Percentiles rank a stretch among this genome's conserved stretches.
phyloP scores from a whole-genome alignment of 2,113 vertebrate genomes.

The Porphyrio hochstetteri region DNA sequence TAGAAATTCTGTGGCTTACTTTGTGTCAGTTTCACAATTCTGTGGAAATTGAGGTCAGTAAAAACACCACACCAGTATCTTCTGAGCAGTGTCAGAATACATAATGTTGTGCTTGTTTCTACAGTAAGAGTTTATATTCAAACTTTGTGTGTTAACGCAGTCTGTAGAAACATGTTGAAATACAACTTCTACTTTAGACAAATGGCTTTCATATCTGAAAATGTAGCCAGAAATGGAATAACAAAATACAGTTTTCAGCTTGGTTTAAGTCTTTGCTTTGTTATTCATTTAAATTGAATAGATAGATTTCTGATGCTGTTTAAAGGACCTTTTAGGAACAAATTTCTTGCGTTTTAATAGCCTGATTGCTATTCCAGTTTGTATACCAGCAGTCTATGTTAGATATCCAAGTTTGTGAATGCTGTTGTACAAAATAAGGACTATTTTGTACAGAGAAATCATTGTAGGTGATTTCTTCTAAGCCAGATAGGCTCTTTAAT shows the following conservation, averaged over 20 bases:
- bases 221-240: neutral
- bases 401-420: neutral
- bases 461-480: neutral
- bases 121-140: neutral
- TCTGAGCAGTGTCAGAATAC: neutral
- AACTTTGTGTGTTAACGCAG: neutral
- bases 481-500: neutral
- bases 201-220: neutral
- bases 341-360: neutral
- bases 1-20: constrained; percentile 95
- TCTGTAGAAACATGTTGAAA: neutral
- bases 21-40: constrained; percentile 95
- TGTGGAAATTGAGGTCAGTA: constrained; percentile 92
- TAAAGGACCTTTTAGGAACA: neutral
- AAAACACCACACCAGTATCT: neutral
- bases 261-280: neutral
- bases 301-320: neutral
- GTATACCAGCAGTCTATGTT: neutral
- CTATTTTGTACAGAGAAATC: neutral
- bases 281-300: neutral
- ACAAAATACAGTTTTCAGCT: neutral
- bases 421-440: neutral
- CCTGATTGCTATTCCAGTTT: neutral
- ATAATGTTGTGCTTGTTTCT: neutral
- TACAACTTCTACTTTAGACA: neutral